Base-by-base conservation (phyloP, 1,140 invertebrate species). In the Pachyrhynchus sulphureomaculatus region DNA sequence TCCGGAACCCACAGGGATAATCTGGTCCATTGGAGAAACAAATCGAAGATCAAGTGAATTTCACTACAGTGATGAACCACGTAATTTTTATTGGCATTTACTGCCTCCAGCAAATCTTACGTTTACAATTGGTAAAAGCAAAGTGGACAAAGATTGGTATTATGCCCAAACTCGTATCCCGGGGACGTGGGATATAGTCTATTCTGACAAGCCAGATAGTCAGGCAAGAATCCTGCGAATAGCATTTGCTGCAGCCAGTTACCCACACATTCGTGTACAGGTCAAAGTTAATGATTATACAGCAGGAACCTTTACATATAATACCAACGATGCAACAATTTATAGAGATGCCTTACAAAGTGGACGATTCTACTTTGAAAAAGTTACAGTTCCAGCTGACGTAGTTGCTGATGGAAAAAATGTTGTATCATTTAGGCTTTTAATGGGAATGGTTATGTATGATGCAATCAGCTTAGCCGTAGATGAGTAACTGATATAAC, bases 301-400 rank as follows among this genome's bases (percentile, higher is more conserved):
- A 21, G 18, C 47, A 8, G 54, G 29, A n/a, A 26, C 32, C 24
- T 48, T 36, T 37, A 24, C 42, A 17, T 57, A 57, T 29, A 29
- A 26, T 26, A 8, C 1, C 12, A 57, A 57, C 18, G 54, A 57
- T 18, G 2, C 1, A 13, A 57, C 41, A 17, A 47, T 57, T 36
- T 57, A 57, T 15, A 57, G 54, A 48, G 42, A 57, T 29, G 54
- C 42, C 9, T 37, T 57, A n/a, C 54, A 57, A 37, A 57, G 44
- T 48, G 42, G 54, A 4, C 32, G 34, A 4, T 57, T 47, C 18
- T 42, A 57, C 13, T 23, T 42, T 36, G 44, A 57, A 33, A 36
- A 47, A 36, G 20, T 57, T 9, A 3, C 6, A 4, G 10, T 57
- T 18, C 9, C 41, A 24, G 44, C 23, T 5, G 21, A 57, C 8